These are phyloP conservation scores for Pedetes capensis DNA, from an alignment of 2,113 vertebrate genomes.

Conservation along the genomic window DNA sequence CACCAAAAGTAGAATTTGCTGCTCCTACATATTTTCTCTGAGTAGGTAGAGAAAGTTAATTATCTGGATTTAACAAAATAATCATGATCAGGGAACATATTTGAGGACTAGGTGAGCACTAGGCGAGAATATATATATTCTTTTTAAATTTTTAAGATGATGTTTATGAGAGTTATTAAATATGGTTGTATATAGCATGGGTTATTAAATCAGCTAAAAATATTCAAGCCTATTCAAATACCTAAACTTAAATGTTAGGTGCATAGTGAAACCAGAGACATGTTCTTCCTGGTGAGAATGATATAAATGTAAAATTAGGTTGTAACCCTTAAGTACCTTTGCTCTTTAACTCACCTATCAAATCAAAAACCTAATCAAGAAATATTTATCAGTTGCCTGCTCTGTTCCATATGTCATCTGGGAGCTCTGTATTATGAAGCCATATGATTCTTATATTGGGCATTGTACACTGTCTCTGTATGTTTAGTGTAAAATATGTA, in stretches of 20 bases:
- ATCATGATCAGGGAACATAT: background rate
- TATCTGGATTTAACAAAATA: background rate
- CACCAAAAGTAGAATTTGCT: background rate
- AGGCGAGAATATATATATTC: too few species aligned
- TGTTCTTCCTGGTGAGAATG: background rate
- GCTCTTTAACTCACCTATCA: background rate
- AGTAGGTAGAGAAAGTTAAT: background rate
- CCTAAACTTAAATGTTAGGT: background rate
- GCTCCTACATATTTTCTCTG: background rate
- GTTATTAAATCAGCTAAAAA: background rate
- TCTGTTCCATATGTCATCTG: background rate
- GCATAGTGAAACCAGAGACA: background rate
- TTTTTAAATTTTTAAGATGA: background rate
- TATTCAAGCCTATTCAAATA: background rate
- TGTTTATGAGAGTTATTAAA: background rate
- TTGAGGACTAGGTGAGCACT: background rate
- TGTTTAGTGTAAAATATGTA: background rate
- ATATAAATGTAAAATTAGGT: background rate
- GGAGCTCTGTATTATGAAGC: background rate
- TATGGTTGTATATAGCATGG: background rate
- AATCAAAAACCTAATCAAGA: slow-evolving; percentile 15
- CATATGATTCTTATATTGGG: background rate
- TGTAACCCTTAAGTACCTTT: background rate
- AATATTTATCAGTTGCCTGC: background rate
- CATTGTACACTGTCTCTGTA: background rate